Percentiles rank a stretch among this genome's conserved stretches.
Evolutionary conservation across 2,113 vertebrate species (phyloP).

Genomic region (Thunnus maccoyii): DNA sequence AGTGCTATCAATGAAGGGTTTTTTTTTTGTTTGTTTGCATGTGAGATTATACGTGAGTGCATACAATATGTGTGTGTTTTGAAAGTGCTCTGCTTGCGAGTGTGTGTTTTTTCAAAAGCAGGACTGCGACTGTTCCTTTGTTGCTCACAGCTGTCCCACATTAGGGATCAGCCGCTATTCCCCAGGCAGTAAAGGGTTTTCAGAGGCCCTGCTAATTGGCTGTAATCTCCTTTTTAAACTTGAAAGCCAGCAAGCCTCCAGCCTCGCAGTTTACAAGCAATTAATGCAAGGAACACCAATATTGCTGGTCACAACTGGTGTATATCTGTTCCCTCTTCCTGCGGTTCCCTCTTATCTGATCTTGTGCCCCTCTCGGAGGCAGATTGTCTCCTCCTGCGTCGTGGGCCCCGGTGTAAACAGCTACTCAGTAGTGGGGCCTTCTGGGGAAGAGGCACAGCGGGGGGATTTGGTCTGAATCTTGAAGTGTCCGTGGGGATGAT

Average conservation of each 20-base stretch:
- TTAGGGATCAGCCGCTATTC: slow-evolving; percentile 78
- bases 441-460: slow-evolving; percentile 57
- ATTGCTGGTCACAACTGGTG: slow-evolving; percentile 76
- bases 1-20: slow-evolving; percentile 59
- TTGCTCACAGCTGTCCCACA: slow-evolving; percentile 80
- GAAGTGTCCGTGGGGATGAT: slow-evolving; percentile 77
- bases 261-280: slow-evolving; percentile 82
- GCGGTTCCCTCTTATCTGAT: slow-evolving; percentile 66
- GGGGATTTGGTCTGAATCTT: slow-evolving; percentile 80
- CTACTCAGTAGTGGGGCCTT: slow-evolving; percentile 71
- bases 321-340: slow-evolving; percentile 62
- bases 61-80: slow-evolving; percentile 61
- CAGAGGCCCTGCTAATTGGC: slow-evolving; percentile 84
- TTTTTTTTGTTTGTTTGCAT: slow-evolving; percentile 63
- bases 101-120: slow-evolving; percentile 66
- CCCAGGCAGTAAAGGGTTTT: slow-evolving; percentile 76
- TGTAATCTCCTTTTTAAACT: slow-evolving; percentile 85
- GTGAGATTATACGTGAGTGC: slow-evolving; percentile 53
- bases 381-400: slow-evolving; percentile 66
- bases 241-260: slow-evolving; percentile 79
- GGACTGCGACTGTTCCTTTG: slow-evolving; percentile 75
- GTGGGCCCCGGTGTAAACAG: slow-evolving; percentile 77
- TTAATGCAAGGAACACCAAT: slow-evolving; percentile 78
- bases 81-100: slow-evolving; percentile 55
- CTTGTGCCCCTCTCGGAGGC: slow-evolving; percentile 57